Base-by-base conservation (phyloP, 2,888 invertebrate genomes). In the Pheosia gnoma region DNA sequence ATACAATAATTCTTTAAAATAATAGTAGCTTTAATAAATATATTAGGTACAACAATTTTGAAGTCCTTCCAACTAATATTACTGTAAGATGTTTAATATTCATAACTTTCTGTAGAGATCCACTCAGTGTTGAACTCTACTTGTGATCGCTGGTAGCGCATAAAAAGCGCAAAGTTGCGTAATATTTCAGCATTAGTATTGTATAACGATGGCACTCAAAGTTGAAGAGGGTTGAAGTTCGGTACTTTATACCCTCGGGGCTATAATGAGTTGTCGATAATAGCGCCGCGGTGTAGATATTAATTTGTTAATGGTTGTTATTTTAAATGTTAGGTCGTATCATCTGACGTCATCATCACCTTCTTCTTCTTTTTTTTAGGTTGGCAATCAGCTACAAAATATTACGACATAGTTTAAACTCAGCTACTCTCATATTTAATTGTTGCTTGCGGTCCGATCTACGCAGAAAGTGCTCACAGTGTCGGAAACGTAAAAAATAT, bases 251-350 rank as follows among this genome's bases (percentile, higher is more conserved):
- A 65, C 71, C 74, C 68, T 62, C 57, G 61, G 65, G 65, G 61
- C 72, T 72, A 72, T 75, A 75, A 75, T 61, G 69, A 68, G 74
- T 60, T 71, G 71, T 77, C 75, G 76, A 79, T 82, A 82, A 80
- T 76, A 67, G 68, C 68, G 41, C 59, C 60, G 72, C 66, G 63
- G 61, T 72, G 43, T 59, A 67, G 66, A 76, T 74, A 76, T 75
- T 75, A 74, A 74, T 60, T 75, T 70, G 60, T 65, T 70, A 69
- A 71, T 59, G 63, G 60, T 71, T 71, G 62, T 66, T 64, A 68
- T 70, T 73, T 70, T 62, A 67, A 36, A 1, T 5, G 25, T 39
- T 41, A 13, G 8, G 10, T 56, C 41, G 3, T 56, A 41, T 7
- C 25, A 25, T 25, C 25, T 25, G 25, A 25, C 25, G 25, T 25